Conservation (phyloP, 2,113 vertebrate species). For the Thryonomys swinderianus region DNA sequence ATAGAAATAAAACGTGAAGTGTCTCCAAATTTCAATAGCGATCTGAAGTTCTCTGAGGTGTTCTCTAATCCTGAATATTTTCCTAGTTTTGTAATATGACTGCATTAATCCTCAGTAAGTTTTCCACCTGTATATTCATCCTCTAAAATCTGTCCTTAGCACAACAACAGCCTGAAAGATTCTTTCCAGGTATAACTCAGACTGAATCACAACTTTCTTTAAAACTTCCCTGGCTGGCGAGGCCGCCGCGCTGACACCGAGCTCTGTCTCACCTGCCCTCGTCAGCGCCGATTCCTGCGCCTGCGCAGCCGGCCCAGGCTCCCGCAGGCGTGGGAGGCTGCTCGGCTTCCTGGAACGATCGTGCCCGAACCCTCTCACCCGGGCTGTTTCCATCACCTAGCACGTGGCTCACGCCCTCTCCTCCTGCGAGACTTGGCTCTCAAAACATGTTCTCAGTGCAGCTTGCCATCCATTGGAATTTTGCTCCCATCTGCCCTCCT, state of each 20-base stretch:
- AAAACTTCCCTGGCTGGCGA: no score
- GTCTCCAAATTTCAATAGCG: background rate
- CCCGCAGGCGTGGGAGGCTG: no score
- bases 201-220: background rate
- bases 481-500: background rate
- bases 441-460: background rate
- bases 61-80: background rate
- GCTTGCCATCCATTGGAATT: background rate
- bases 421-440: background rate
- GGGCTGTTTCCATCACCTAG: background rate
- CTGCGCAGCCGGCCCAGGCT: no score
- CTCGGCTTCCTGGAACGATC: no score
- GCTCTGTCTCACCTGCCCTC: background rate
- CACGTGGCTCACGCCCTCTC: background rate
- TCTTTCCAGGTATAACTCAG: background rate
- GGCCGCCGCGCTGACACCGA: background rate
- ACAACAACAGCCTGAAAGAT: background rate
- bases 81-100: background rate
- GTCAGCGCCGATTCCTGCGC: background rate
- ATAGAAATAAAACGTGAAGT: background rate
- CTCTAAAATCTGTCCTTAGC: background rate
- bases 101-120: background rate
- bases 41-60: background rate
- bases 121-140: background rate
- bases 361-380: background rate